Evolutionary conservation across 2,888 invertebrate genomes (phyloP), one percentile per base, ranked within the genome.

Genomic region (Pasiphila rectangulata): DNA sequence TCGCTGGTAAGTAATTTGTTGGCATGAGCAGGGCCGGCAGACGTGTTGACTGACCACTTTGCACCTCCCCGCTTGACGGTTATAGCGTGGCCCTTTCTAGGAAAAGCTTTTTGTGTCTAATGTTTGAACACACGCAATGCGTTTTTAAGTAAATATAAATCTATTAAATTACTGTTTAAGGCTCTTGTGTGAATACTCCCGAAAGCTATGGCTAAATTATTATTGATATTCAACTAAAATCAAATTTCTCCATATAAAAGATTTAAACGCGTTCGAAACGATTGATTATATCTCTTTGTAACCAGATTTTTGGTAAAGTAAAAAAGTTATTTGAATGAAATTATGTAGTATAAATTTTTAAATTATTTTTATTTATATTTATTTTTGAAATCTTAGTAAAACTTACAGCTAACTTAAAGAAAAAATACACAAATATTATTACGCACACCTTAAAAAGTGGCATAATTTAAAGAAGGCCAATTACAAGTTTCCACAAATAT

Each of bases 1-100:
- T 65, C 64, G 69, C 64, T 58, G 64, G 64, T 70, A 67, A 69
- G 72, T 76, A 71, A 74, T 74, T 72, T 72, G 71, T 61, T 62
- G 63, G 76, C 68, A 73, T 69, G 72, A 72, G 76, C 72, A 70
- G 68, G 67, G 57, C 63, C 57, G 63, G 64, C 9, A 4, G 71
- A 65, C 66, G 62, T 83, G 70, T 85, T 83, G 75, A 79, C 83
- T 62, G 54, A 79, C 69, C 79, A 83, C 83, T 86, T 86, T 64
- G 78, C 85, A 84, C 83, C 81, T 83, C 64, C 63, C 63, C 60
- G 67, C 64, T 64, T 63, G 63, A 63, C 65, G 65, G 68, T 70
- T 72, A 73, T 68, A 66, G 61, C 60, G 67, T 67, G 66, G 69
- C 75, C 79, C 77, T 79, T 85, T 81, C 82, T 76, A 73, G 72